Evolutionary conservation across 2,113 vertebrate species (phyloP).

Genomic region (Apodemus sylvaticus): DNA sequence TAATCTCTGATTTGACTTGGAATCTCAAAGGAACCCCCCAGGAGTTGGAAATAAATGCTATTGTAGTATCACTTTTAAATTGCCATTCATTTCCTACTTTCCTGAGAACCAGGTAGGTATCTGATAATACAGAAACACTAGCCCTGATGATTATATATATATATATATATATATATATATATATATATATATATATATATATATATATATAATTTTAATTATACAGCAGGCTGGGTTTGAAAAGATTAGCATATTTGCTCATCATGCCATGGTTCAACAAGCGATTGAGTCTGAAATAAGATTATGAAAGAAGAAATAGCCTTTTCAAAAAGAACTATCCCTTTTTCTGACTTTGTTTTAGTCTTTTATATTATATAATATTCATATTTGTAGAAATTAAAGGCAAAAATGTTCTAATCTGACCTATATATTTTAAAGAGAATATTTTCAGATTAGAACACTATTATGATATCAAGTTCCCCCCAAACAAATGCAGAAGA

Average conservation of each 20-base stretch:
- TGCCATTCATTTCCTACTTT: background rate
- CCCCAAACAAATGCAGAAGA: constrained; percentile 54
- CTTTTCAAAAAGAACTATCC: background rate
- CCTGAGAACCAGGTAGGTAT: background rate
- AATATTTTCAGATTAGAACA: constrained; percentile 72
- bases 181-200: background rate
- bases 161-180: background rate
- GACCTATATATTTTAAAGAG: constrained; percentile 55
- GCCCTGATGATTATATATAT: background rate
- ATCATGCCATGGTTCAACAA: background rate
- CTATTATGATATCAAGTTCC: constrained; percentile 57
- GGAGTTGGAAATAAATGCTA: background rate
- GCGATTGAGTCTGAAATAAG: constrained; percentile 1
- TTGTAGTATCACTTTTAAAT: background rate
- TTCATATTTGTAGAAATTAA: constrained; percentile 40
- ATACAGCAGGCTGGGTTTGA: background rate
- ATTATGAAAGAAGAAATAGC: background rate
- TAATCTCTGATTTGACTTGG: background rate
- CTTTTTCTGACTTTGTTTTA: constrained; percentile 52
- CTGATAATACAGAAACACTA: background rate
- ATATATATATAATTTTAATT: background rate
- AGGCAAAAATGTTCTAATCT: constrained; percentile 69
- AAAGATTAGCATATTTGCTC: background rate
- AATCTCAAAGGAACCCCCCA: background rate
- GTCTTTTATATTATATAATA: constrained; percentile 67